These are phyloP conservation scores for Augochlora pura DNA, from an alignment of 1,140 invertebrate species.

Conservation along the genomic window DNA sequence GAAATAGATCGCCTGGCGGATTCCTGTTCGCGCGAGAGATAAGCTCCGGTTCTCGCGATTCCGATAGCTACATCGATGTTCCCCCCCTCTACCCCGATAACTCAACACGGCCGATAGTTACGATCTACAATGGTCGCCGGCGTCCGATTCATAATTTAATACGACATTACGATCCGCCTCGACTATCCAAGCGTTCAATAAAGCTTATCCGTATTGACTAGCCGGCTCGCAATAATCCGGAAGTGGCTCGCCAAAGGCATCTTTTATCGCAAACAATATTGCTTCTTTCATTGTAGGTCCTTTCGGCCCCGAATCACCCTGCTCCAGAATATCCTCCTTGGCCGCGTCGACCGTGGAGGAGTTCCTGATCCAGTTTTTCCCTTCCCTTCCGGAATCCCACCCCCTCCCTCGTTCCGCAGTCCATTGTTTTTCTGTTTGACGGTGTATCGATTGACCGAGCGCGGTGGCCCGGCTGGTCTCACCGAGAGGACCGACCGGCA, in stretches of 20 bases:
- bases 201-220: slow-evolving; percentile 18
- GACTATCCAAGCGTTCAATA: slow-evolving; percentile 18
- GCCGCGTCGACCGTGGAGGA: neutral
- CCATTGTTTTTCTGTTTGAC: slow-evolving; percentile 48
- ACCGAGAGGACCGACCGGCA: slow-evolving; percentile 36
- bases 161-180: slow-evolving; percentile 17
- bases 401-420: neutral
- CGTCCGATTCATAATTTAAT: slow-evolving; percentile 36
- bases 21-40: neutral
- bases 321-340: neutral
- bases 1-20: neutral
- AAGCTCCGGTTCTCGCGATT: neutral
- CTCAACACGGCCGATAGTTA: neutral
- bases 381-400: too few species aligned
- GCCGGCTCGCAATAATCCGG: slow-evolving; percentile 21
- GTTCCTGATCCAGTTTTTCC: slow-evolving; percentile 10
- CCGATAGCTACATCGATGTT: neutral
- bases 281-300: neutral
- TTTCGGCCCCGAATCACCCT: neutral
- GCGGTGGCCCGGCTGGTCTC: neutral
- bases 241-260: slow-evolving; percentile 29
- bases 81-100: neutral
- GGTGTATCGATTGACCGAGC: slow-evolving; percentile 57
- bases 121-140: slow-evolving; percentile 1
- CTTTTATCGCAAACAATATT: slow-evolving; percentile 35